Percentiles rank a stretch among this genome's conserved stretches.
Conservation (phyloP, 2,797 vertebrate genomes). For the Urocyon cinereoargenteus region DNA sequence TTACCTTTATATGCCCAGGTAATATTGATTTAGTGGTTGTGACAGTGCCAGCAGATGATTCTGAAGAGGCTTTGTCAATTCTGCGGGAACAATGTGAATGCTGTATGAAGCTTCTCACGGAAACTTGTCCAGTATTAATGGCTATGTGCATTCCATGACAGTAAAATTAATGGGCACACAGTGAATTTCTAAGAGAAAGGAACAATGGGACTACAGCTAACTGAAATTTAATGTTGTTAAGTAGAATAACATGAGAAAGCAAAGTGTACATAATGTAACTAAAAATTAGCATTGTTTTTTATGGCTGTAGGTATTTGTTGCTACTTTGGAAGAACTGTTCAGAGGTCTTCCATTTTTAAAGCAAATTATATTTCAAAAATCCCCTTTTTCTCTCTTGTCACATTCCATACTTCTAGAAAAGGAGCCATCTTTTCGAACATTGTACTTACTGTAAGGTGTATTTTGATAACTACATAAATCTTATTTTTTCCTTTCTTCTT, state of each 20-base stretch:
- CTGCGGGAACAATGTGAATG: constrained; percentile 59
- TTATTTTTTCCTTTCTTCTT: neutral
- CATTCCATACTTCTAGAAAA: constrained; percentile 48
- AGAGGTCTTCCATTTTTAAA: constrained; percentile 65
- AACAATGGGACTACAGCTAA: constrained; percentile 77
- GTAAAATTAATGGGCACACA: constrained; percentile 76
- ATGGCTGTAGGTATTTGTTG: constrained; percentile 78
- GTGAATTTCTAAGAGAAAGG: constrained; percentile 74
- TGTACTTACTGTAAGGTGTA: neutral
- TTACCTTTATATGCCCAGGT: constrained; percentile 43
- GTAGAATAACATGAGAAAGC: constrained; percentile 73
- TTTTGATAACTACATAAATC: neutral
- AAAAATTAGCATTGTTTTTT: constrained; percentile 80
- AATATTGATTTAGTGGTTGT: constrained; percentile 70
- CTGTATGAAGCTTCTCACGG: neutral
- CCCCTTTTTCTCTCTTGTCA: constrained; percentile 40
- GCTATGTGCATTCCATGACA: constrained; percentile 64
- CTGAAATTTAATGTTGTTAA: constrained; percentile 76
- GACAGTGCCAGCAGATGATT: constrained; percentile 48
- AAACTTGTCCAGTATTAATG: constrained; percentile 73
- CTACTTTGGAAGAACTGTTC: constrained; percentile 54
- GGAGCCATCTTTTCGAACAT: constrained; percentile 37
- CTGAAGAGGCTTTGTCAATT: constrained; percentile 68
- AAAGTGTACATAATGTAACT: constrained; percentile 75
- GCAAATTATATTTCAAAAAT: constrained; percentile 11